Base-by-base conservation (phyloP, 2,113 vertebrate species). In the Acinonyx jubatus region DNA sequence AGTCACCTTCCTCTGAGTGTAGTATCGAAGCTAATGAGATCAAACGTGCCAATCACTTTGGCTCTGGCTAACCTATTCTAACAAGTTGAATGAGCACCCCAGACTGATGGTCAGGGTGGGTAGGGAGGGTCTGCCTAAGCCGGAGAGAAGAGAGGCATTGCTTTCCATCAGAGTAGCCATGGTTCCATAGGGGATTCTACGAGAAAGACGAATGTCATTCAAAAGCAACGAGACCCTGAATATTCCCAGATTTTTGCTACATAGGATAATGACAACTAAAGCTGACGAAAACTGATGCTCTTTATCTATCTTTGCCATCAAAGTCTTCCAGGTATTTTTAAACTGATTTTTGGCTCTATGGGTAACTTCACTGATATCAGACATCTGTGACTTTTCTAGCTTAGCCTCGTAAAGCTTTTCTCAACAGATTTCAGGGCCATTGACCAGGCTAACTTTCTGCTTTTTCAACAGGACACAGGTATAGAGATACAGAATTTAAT, bases 201-300 rank as follows among this genome's bases (percentile, higher is more conserved):
- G 13, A 18, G 16, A n/a, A 52, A 71, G 14, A 18, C 0, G 0
- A 38, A 7, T 16, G 25, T 31, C 76, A 63, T 50, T 13, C 65
- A 50, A 65, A 65, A 52, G 23, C 27, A 89, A 21, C 0, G 3
- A 66, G 7, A 50, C 7, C 36, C 27, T 31, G 29, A 33, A 57
- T 41, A 18, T 27, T 68, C 79, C 55, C 36, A 3, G 9, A 45
- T 78, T 78, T 68, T 80, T 61, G 10, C 50, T 88, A 27, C 12
- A 23, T 36, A 57, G 52, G 25, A 63, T 33, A 33, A 61, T 38
- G 41, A n/a, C 3, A 11, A 4, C 7, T 38, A 14, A 76, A 45
- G 10, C 29, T 55, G 1, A 3, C 23, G 57, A 45, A 7, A 38
- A 19, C 13, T 21, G 18, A 4, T 8, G 5, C 0, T n/a, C 7